These are phyloP conservation scores for Manis pentadactyla DNA, from an alignment of 2,797 vertebrate genomes.

Conservation along the genomic window DNA sequence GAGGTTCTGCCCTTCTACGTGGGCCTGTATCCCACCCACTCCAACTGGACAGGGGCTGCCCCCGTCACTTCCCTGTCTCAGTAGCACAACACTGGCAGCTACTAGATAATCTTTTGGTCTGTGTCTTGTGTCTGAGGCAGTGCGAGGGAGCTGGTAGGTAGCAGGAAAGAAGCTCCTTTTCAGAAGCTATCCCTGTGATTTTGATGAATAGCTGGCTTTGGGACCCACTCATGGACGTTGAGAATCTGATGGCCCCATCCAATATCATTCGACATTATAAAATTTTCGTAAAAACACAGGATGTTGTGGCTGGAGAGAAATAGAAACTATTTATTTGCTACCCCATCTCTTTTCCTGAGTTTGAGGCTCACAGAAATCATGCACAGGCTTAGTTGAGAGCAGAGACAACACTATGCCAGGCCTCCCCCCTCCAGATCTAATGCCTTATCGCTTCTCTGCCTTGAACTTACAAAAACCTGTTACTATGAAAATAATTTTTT, in stretches of 20 bases:
- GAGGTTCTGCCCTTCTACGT: too few relatives aligned
- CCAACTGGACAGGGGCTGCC: too few relatives aligned
- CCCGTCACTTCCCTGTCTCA: too few relatives aligned
- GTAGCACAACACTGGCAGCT: background rate
- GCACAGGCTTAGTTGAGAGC: background rate
- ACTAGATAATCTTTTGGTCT: background rate
- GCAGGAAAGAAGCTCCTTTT: background rate
- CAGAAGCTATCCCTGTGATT: background rate
- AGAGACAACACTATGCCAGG: background rate
- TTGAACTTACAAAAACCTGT: background rate
- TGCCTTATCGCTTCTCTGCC: background rate
- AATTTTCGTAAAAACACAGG: background rate
- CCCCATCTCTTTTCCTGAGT: background rate
- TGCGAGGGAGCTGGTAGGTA: background rate
- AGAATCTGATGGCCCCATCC: background rate
- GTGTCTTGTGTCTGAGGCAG: background rate
- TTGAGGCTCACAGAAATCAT: background rate
- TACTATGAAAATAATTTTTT: background rate
- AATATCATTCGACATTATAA: background rate
- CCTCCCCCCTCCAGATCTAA: too few relatives aligned
- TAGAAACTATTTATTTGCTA: background rate
- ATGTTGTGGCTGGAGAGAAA: background rate
- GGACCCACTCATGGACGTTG: background rate
- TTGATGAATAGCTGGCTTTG: background rate
- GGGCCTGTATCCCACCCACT: too few relatives aligned